These are phyloP conservation scores for Julus scanicus DNA, from an alignment of 2,888 invertebrate species.

Conservation along the genomic window DNA sequence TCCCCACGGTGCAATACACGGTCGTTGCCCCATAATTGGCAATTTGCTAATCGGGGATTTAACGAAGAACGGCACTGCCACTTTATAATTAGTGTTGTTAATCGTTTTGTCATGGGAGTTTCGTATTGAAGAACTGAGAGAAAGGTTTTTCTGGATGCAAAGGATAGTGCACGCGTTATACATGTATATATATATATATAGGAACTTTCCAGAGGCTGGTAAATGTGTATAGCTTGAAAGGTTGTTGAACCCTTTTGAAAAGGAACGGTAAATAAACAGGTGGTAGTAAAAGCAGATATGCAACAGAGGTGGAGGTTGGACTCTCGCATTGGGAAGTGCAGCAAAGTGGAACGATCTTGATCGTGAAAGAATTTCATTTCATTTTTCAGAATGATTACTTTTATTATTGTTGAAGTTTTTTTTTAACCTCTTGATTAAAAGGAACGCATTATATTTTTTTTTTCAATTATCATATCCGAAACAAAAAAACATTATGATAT, in stretches of 20 bases:
- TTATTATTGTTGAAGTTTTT: not conserved
- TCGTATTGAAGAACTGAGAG: not conserved
- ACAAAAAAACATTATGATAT: not conserved
- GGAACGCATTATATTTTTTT: not conserved
- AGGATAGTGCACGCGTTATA: not conserved
- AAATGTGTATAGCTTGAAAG: not conserved
- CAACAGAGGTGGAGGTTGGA: conserved; percentile 27
- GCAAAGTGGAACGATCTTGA: conserved; percentile 21
- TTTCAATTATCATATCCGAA: not conserved
- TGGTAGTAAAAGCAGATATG: conserved; percentile 1
- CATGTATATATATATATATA: no score
- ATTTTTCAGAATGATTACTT: not conserved
- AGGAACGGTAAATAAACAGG: not conserved
- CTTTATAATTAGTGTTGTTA: not conserved
- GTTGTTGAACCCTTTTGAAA: conserved; percentile 9
- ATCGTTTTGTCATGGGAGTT: not conserved
- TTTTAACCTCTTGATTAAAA: not conserved
- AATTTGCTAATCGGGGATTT: not conserved
- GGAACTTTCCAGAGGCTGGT: not conserved
- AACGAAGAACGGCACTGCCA: not conserved
- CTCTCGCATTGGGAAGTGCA: not conserved
- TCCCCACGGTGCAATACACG: not conserved
- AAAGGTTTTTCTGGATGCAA: not conserved
- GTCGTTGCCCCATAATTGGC: no score
- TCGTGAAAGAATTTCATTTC: conserved; percentile 32